phyloP scores from a whole-genome alignment of 2,888 invertebrate genomes.

The Drosophila greeni region DNA sequence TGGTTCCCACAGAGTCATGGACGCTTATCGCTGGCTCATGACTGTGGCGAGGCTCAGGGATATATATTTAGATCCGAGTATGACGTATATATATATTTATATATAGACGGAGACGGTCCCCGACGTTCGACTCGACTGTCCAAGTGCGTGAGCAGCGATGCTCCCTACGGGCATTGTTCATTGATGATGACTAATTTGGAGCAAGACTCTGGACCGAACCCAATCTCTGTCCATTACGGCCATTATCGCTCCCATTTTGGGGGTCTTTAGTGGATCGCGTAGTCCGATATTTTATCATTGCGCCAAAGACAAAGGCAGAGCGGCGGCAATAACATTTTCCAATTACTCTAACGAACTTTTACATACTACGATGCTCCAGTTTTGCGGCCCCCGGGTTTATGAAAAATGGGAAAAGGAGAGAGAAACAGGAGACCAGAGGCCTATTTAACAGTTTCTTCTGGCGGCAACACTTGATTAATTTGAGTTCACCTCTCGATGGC shows the following conservation, averaged over 20 bases:
- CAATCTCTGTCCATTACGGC: constrained; percentile 39
- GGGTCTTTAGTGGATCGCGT: constrained; percentile 51
- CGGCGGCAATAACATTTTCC: constrained; percentile 36
- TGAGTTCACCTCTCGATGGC: constrained; percentile 51
- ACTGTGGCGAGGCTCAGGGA: constrained; percentile 3
- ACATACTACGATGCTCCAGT: constrained; percentile 43
- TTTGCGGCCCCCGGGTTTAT: constrained; percentile 19
- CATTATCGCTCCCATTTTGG: constrained; percentile 53
- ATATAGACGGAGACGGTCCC: not conserved
- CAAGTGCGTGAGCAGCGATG: constrained; percentile 21
- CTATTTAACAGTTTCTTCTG: constrained; percentile 32
- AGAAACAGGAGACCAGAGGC: constrained; percentile 25
- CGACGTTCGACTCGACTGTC: not conserved
- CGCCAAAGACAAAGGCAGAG: constrained; percentile 35
- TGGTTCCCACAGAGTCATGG: constrained; percentile 30
- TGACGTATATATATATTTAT: not conserved
- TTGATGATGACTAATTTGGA: constrained; percentile 41
- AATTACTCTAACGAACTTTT: constrained; percentile 47
- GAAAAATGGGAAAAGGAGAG: constrained; percentile 20
- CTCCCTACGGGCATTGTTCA: constrained; percentile 25
- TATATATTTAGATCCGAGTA: constrained; percentile 13
- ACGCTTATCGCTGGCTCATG: constrained; percentile 22
- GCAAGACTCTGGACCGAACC: not conserved
- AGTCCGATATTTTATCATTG: constrained; percentile 53
- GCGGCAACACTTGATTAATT: constrained; percentile 64